Percentiles rank a stretch among this genome's conserved stretches.
These are phyloP conservation scores for Drosophila seclusa DNA, from an alignment of 2,888 invertebrate species.

Conservation along the genomic window DNA sequence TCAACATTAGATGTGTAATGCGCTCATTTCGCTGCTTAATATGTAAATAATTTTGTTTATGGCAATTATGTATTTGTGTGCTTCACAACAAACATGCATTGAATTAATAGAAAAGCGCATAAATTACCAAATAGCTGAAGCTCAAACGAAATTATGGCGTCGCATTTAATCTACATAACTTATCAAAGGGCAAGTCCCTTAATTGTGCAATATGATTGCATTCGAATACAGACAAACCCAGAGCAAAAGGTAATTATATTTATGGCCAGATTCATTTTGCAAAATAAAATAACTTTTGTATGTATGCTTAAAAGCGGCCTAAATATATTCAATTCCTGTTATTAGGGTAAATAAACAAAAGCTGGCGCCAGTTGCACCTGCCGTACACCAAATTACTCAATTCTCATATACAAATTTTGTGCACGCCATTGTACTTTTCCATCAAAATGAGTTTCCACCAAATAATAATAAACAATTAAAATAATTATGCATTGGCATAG, in stretches of 20 bases:
- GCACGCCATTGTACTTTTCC: slow-evolving; percentile 36
- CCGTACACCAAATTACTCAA: slow-evolving; percentile 19
- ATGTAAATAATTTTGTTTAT: slow-evolving; percentile 11
- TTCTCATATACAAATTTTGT: slow-evolving; percentile 52
- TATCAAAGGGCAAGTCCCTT: slow-evolving; percentile 61
- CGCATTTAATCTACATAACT: slow-evolving; percentile 68
- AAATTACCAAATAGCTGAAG: slow-evolving; percentile 37
- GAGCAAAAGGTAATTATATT: slow-evolving; percentile 46
- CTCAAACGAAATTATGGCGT: slow-evolving; percentile 42
- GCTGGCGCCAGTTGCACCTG: slow-evolving; percentile 23
- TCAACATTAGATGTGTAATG: not conserved
- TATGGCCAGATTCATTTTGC: slow-evolving; percentile 17
- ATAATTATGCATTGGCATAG: slow-evolving; percentile 45
- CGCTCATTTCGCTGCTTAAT: not conserved
- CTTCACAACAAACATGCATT: slow-evolving; percentile 17
- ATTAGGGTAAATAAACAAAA: slow-evolving; percentile 50
- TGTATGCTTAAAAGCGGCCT: slow-evolving; percentile 14
- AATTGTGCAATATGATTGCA: slow-evolving; percentile 54
- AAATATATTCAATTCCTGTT: slow-evolving; percentile 53
- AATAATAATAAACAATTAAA: slow-evolving; percentile 49
- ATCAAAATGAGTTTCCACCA: slow-evolving; percentile 32
- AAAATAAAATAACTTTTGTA: slow-evolving; percentile 31
- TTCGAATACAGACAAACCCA: slow-evolving; percentile 17
- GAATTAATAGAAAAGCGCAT: slow-evolving; percentile 37
- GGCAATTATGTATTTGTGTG: slow-evolving; percentile 13